phyloP scores from a whole-genome alignment of 2,113 vertebrate species.

The Melanostigma gelatinosum region DNA sequence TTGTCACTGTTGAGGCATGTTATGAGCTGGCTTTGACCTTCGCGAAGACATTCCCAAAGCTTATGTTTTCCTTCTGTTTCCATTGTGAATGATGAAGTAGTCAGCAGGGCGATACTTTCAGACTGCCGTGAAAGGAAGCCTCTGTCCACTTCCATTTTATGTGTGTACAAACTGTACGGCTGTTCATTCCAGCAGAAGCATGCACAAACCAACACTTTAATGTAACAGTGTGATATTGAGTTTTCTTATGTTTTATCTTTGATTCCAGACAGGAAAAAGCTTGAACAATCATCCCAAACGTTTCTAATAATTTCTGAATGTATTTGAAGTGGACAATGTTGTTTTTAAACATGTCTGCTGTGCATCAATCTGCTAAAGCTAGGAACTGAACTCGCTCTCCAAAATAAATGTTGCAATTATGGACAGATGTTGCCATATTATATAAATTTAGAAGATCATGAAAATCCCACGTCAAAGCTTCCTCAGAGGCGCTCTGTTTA shows the following conservation, averaged over 20 bases:
- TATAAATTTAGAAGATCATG: slow-evolving; percentile 37
- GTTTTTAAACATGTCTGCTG: neutral
- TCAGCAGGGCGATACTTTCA: slow-evolving; percentile 29
- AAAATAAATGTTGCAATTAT: slow-evolving; percentile 53
- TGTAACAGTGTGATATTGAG: neutral
- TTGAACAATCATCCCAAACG: neutral
- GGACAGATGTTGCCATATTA: slow-evolving; percentile 34
- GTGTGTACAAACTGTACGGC: slow-evolving; percentile 11
- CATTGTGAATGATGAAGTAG: slow-evolving; percentile 48
- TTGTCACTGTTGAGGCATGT: slow-evolving; percentile 68
- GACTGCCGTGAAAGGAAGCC: slow-evolving; percentile 1
- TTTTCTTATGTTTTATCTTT: slow-evolving; percentile 13
- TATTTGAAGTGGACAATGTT: neutral
- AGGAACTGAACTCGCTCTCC: slow-evolving; percentile 6
- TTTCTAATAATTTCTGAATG: slow-evolving; percentile 11
- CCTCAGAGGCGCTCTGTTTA: neutral
- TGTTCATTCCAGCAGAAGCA: slow-evolving; percentile 30
- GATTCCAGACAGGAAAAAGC: slow-evolving; percentile 28
- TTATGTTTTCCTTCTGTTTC: slow-evolving; percentile 46
- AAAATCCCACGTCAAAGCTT: slow-evolving; percentile 44
- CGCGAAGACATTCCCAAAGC: slow-evolving; percentile 53
- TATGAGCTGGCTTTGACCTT: slow-evolving; percentile 64
- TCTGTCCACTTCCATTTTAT: neutral
- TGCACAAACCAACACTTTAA: slow-evolving; percentile 14
- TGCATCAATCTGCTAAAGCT: neutral